A percentile compares a stretch with the other conserved stretches of the same genome.
Conservation (phyloP, 2,888 invertebrate species). For the Ochropleura leucogaster region DNA sequence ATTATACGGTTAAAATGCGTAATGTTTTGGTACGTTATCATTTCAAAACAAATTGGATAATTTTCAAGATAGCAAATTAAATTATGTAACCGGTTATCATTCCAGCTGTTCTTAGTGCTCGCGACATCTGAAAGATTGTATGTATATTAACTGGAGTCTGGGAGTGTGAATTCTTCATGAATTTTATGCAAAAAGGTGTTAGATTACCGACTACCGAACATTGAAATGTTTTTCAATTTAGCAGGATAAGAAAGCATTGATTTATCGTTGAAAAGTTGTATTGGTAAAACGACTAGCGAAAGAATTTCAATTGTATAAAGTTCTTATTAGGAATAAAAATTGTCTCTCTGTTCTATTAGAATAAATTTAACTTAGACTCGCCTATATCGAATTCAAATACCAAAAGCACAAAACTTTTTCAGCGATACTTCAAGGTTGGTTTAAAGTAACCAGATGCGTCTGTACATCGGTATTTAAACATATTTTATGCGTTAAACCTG, state of each 20-base stretch:
- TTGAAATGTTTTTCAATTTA: conserved; percentile 6
- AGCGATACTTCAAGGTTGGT: background rate
- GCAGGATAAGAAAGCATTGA: background rate
- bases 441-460: conserved; percentile 10
- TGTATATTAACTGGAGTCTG: conserved; percentile 15
- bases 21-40: conserved; percentile 50
- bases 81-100: conserved; percentile 47
- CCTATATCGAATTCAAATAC: conserved; percentile 8
- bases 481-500: conserved; percentile 29
- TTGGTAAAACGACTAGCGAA: background rate
- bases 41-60: conserved; percentile 42
- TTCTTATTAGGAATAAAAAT: background rate
- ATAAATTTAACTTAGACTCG: background rate
- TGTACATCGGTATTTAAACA: conserved; percentile 23
- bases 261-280: background rate
- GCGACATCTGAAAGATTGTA: conserved; percentile 22
- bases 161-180: conserved; percentile 4
- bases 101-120: conserved; percentile 29
- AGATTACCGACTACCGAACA: background rate
- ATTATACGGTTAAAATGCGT: conserved; percentile 8
- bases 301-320: background rate
- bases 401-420: background rate
- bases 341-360: background rate
- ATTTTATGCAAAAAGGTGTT: conserved; percentile 6
- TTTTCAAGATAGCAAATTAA: conserved; percentile 39